These are phyloP conservation scores for Agapetus fuscipes DNA, from an alignment of 2,888 invertebrate genomes.

Conservation along the genomic window DNA sequence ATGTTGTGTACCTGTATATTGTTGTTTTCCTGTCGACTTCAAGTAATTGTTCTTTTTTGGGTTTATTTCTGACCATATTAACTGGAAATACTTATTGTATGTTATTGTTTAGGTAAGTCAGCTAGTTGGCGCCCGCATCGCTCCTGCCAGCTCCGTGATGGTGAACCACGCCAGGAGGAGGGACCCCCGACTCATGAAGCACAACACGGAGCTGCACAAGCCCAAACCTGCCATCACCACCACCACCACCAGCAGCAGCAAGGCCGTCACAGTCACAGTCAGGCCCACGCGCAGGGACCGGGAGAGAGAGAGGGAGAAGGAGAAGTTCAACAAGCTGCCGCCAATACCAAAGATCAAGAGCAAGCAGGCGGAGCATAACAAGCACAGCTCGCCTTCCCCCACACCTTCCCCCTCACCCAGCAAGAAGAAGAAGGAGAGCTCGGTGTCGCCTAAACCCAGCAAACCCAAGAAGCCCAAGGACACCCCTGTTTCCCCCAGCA, in stretches of 20 bases:
- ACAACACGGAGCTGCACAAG: constrained; percentile 27
- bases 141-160: constrained; percentile 44
- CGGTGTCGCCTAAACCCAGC: constrained; percentile 5
- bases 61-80: too few species aligned
- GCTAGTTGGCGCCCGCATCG: constrained; percentile 43
- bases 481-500: background rate
- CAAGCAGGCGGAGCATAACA: constrained; percentile 1
- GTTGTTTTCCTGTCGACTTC: too few species aligned
- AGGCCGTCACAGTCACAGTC: constrained; percentile 22
- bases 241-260: constrained; percentile 24
- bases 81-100: too few species aligned
- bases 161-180: constrained; percentile 31
- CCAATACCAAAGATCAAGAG: constrained; percentile 26
- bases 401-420: constrained; percentile 1
- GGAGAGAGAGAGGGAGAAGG: background rate
- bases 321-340: constrained; percentile 29
- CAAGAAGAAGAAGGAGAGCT: constrained; percentile 14
- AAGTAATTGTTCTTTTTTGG: too few species aligned
- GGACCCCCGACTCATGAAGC: constrained; percentile 35
- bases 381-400: background rate
- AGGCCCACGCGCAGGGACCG: constrained; percentile 4
- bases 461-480: constrained; percentile 15
- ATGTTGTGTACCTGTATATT: too few species aligned
- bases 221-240: constrained; percentile 22
- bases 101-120: too few species aligned